Conservation (phyloP, 1,140 invertebrate genomes). For the Galleria mellonella region DNA sequence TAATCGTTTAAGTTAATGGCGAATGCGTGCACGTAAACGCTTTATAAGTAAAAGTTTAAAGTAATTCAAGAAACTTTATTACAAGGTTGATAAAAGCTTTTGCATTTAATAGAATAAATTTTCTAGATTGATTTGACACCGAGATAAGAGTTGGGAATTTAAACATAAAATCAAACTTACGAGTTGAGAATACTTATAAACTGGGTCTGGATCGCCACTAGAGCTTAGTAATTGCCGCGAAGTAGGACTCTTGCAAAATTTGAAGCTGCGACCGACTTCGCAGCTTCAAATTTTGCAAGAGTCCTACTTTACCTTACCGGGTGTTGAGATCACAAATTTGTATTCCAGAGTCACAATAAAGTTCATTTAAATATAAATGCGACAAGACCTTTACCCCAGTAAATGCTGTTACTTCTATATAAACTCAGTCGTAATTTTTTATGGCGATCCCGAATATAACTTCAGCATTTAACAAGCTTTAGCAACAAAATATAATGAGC, state of each 20-base stretch:
- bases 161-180: slow-evolving; percentile 12
- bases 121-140: too few species aligned
- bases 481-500: slow-evolving; percentile 26
- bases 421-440: slow-evolving; percentile 41
- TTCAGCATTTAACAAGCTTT: slow-evolving; percentile 30
- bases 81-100: too few species aligned
- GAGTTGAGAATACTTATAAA: slow-evolving; percentile 2
- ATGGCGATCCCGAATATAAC: slow-evolving; percentile 35
- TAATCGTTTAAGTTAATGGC: too few species aligned
- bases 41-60: too few species aligned
- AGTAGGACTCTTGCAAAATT: slow-evolving; percentile 23
- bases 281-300: slow-evolving; percentile 29
- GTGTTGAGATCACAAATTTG: slow-evolving; percentile 48
- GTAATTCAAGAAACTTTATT: too few species aligned
- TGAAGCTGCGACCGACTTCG: slow-evolving; percentile 19
- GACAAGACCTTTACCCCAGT: slow-evolving; percentile 44
- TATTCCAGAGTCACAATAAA: slow-evolving; percentile 54
- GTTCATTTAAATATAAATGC: slow-evolving; percentile 59
- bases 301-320: slow-evolving; percentile 9
- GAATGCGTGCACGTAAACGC: too few species aligned
- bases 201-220: neutral
- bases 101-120: too few species aligned
- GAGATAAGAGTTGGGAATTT: neutral
- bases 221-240: slow-evolving; percentile 9
- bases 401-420: slow-evolving; percentile 39